Evolutionary conservation across 2,888 invertebrate genomes (phyloP).

Genomic region (Eupithecia vulgata): DNA sequence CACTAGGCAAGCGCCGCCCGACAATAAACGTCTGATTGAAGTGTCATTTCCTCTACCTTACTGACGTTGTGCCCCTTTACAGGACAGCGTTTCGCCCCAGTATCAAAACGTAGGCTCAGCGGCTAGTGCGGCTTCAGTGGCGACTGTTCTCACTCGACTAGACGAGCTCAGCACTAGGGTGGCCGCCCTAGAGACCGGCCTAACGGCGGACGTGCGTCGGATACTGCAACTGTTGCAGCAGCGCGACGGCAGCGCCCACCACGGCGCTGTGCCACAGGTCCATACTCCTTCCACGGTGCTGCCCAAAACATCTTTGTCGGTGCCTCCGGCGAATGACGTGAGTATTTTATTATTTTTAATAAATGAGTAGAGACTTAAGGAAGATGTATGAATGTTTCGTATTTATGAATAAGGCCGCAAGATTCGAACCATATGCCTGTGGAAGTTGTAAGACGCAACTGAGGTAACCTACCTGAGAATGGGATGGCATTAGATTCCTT

Average conservation of each 20-base stretch:
- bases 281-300: slow-evolving; percentile 73
- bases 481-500: background rate
- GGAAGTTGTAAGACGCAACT: background rate
- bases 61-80: slow-evolving; percentile 39
- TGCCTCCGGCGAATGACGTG: slow-evolving; percentile 73
- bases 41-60: background rate
- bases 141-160: slow-evolving; percentile 86
- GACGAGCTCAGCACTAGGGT: slow-evolving; percentile 88
- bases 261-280: slow-evolving; percentile 62
- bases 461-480: background rate
- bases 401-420: background rate
- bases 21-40: background rate
- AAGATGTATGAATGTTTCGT: background rate
- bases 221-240: slow-evolving; percentile 87
- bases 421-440: background rate
- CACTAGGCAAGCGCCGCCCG: too few species aligned
- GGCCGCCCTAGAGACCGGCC: slow-evolving; percentile 88
- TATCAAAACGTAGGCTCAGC: slow-evolving; percentile 77
- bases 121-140: slow-evolving; percentile 72
- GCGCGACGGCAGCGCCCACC: slow-evolving; percentile 59
- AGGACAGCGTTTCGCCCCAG: slow-evolving; percentile 77
- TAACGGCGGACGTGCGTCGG: slow-evolving; percentile 89
- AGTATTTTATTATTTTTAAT: slow-evolving; percentile 27
- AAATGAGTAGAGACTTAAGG: background rate
- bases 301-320: slow-evolving; percentile 73